Base-by-base conservation (phyloP, 2,888 invertebrate genomes). In the Cyclophora punctaria region DNA sequence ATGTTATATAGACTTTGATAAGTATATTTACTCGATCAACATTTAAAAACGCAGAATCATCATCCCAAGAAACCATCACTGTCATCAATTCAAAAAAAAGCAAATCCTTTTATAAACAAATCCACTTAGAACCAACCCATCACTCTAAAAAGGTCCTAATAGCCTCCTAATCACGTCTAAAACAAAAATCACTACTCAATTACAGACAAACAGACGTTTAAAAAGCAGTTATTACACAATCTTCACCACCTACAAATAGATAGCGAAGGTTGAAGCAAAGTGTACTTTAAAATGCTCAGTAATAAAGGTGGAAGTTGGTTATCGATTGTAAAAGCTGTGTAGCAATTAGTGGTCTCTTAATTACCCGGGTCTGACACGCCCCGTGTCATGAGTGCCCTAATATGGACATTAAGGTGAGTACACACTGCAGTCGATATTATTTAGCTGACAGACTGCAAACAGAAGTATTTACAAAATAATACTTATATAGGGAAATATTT, bases 341-440 rank as follows among this genome's bases (percentile, higher is more conserved):
- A 50, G 50, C 48, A 59, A 56, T 59, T 58, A 57, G 45, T 51
- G 45, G 43, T 49, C 47, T 42, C 57, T 55, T 59, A 59, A 61
- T 61, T 61, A 59, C 51, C 48, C 48, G 20, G 7, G 47, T 33
- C 53, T 41, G 54, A 57, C 59, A 59, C 61, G 59, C 61, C 61
- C 59, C 50, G 35, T 49, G 53, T 51, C 60, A 57, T 51, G 55
- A 56, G 50, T 51, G 50, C 33, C 52, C 47, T 51, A 44, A 52
- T 50, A 59, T 56, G 55, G 54, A 54, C 34, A 44, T 5, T 33
- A 44, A 44, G 44, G 44, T 44, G 4, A 33, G 44, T 44, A 5
- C 34, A 44, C 44, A 44, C 20, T 37, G 37, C 4, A 37, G 37
- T 37, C 37, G 5, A 37, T 37, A 37, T 37, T 37, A 37, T 37